Conservation (phyloP, 2,888 invertebrate genomes). For the Allophyes oxyacanthae region DNA sequence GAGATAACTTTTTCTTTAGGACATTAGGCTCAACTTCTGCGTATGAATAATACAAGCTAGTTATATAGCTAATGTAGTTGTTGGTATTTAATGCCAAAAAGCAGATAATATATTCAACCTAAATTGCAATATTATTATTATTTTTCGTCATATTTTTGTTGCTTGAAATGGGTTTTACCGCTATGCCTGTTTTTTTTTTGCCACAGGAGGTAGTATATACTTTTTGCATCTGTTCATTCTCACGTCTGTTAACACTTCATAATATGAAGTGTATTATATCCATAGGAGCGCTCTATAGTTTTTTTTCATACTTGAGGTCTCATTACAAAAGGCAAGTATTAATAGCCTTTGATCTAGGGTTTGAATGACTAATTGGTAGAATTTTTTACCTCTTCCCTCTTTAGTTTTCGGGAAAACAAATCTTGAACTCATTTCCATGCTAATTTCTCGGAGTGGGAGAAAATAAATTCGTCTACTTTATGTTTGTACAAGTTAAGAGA, state of each 20-base stretch:
- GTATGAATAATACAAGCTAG: constrained; percentile 24
- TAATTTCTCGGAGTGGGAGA: constrained; percentile 36
- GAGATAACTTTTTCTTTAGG: constrained; percentile 41
- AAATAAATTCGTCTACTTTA: constrained; percentile 36
- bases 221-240: too few species aligned
- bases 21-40: constrained; percentile 25
- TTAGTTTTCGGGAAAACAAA: constrained; percentile 36
- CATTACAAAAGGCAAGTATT: constrained; percentile 11
- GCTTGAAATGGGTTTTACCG: too few species aligned
- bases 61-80: neutral
- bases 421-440: constrained; percentile 45
- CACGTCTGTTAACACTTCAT: too few species aligned
- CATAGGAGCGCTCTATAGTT: neutral
- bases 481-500: constrained; percentile 23
- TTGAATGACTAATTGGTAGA: constrained; percentile 45
- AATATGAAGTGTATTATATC: too few species aligned
- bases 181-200: too few species aligned
- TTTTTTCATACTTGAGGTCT: constrained; percentile 8
- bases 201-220: too few species aligned
- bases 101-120: too few species aligned
- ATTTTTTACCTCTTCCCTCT: constrained; percentile 34
- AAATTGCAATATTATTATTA: too few species aligned
- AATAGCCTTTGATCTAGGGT: constrained; percentile 46
- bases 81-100: neutral
- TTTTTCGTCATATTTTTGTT: too few species aligned